These are phyloP conservation scores for Callocephalon fimbriatum DNA, from an alignment of 2,113 vertebrate species.

Conservation along the genomic window DNA sequence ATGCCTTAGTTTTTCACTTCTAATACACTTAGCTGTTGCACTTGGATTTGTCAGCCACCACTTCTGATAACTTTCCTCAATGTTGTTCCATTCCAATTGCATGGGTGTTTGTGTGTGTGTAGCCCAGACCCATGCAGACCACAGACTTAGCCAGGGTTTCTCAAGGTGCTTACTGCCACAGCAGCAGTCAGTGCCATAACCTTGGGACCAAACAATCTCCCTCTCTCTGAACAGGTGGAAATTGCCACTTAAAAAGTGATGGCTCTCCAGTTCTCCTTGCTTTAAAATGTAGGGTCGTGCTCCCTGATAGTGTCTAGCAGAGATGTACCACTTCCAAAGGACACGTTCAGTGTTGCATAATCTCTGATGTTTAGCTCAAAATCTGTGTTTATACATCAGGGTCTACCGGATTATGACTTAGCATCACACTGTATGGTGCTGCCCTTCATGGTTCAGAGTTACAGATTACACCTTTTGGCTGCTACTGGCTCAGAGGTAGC, in stretches of 20 bases:
- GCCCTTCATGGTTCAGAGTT: neutral
- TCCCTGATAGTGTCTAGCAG: neutral
- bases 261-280: neutral
- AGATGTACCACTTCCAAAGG: neutral
- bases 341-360: neutral
- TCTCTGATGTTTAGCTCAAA: neutral
- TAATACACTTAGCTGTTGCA: neutral
- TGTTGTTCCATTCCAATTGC: neutral
- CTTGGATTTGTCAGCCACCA: neutral
- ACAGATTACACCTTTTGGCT: neutral
- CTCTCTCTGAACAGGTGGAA: neutral
- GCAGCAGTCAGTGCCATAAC: neutral
- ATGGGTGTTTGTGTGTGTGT: neutral
- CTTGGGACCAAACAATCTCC: neutral
- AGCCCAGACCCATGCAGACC: neutral
- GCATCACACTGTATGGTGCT: fast-evolving
- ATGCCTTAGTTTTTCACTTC: neutral
- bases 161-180: neutral
- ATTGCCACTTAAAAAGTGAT: neutral
- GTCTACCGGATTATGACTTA: neutral
- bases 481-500: fast-evolving
- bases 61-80: neutral
- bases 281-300: neutral
- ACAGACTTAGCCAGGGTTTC: neutral
- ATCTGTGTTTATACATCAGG: neutral